phyloP scores from a whole-genome alignment of 2,797 vertebrate species.

The Setipinna tenuifilis region DNA sequence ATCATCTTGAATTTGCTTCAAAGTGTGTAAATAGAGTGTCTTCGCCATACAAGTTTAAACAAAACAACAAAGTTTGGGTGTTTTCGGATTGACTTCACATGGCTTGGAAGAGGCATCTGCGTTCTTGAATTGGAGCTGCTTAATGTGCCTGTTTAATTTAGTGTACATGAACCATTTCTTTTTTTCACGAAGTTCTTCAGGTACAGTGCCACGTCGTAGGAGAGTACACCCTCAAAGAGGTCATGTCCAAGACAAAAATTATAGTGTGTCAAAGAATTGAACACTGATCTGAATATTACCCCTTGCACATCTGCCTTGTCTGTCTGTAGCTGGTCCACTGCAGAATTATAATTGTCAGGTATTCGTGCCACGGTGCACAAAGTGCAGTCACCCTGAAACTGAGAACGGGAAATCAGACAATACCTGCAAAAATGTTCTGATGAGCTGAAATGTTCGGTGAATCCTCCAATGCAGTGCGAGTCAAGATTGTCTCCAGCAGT shows the following conservation, averaged over 20 bases:
- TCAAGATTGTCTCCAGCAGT: constrained; percentile 29
- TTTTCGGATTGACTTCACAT: no score
- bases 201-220: no score
- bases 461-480: constrained; percentile 7
- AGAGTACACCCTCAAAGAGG: no score
- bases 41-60: no score
- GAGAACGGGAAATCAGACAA: background rate
- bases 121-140: no score
- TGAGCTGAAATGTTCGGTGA: constrained; percentile 15
- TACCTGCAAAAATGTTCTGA: constrained; percentile 37
- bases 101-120: no score
- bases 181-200: no score
- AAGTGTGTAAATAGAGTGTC: no score
- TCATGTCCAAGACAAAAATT: background rate
- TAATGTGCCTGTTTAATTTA: no score
- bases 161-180: no score
- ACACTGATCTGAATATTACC: constrained; percentile 24
- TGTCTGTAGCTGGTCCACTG: background rate
- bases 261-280: constrained; percentile 30
- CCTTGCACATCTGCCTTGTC: background rate
- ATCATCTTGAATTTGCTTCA: no score
- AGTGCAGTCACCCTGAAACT: constrained; percentile 30
- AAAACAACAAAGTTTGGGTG: no score
- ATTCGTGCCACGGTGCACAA: background rate
- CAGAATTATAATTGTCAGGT: constrained; percentile 25